Conservation (phyloP, 1,140 invertebrate genomes). For the Hetaerina americana region DNA sequence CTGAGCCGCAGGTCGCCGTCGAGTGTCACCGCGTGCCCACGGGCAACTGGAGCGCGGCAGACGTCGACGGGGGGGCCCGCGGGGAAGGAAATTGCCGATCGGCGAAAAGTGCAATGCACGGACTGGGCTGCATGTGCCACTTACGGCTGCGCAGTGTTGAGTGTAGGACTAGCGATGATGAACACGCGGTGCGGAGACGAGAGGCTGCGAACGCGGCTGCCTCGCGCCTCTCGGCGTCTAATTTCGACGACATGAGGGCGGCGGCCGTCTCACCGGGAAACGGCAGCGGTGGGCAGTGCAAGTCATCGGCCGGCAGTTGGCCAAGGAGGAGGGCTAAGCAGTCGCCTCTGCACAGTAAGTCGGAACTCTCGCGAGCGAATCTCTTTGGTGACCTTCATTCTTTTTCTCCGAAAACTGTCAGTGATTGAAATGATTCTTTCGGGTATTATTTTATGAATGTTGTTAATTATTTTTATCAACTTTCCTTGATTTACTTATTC, state of each 20-base stretch:
- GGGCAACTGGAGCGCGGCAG: neutral
- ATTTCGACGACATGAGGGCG: neutral
- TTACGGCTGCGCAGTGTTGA: neutral
- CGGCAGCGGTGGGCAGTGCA: neutral
- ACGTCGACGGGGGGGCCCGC: neutral
- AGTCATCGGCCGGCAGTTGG: neutral
- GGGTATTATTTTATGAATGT: too few species aligned
- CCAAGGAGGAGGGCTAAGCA: neutral
- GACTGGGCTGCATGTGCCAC: too few species aligned
- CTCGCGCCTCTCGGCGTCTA: neutral
- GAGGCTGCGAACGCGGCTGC: neutral
- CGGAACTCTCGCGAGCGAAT: too few species aligned
- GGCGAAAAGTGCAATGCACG: too few species aligned
- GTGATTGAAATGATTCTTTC: too few species aligned
- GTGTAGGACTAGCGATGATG: neutral
- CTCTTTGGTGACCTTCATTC: too few species aligned
- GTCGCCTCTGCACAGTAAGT: neutral
- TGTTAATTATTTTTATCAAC: too few species aligned
- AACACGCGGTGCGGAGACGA: neutral
- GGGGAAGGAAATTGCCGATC: too few species aligned
- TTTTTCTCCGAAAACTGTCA: too few species aligned
- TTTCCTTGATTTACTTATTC: too few species aligned
- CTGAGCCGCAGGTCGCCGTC: too few species aligned
- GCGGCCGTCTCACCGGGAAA: neutral
- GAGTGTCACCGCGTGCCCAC: neutral